Evolutionary conservation across 2,113 vertebrate genomes (phyloP).

Genomic region (Polypterus senegalus): DNA sequence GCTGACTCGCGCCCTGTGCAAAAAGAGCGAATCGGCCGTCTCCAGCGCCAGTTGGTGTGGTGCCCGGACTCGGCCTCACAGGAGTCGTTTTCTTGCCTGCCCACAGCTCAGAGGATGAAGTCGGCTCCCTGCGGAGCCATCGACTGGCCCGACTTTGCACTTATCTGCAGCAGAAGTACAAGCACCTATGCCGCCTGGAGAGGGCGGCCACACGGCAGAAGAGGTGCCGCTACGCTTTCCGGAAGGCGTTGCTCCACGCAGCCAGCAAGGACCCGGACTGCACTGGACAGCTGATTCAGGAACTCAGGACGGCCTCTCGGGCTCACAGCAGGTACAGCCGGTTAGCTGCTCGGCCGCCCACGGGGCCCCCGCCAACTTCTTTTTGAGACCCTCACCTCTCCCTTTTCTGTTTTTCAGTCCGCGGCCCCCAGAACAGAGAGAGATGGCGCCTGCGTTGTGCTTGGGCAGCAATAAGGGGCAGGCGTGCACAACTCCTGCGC

Average conservation of each 20-base stretch:
- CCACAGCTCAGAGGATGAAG: conserved; percentile 57
- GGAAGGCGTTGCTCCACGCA: conserved; percentile 87
- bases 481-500: conserved; percentile 70
- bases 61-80: background rate
- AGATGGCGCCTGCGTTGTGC: conserved; percentile 57
- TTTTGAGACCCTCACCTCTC: background rate
- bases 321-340: conserved; percentile 54
- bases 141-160: conserved; percentile 89
- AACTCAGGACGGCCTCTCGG: conserved; percentile 54
- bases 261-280: conserved; percentile 77
- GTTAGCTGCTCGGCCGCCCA: background rate
- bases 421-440: conserved; percentile 49
- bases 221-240: conserved; percentile 80
- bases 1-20: no score
- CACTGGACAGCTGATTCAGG: conserved; percentile 71
- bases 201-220: conserved; percentile 79
- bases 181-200: conserved; percentile 94
- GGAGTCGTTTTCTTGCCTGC: conserved; percentile 16
- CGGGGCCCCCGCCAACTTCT: background rate
- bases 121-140: conserved; percentile 63
- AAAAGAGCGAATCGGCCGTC: background rate
- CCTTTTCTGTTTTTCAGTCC: conserved; percentile 41
- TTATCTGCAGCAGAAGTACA: conserved; percentile 94
- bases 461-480: conserved; percentile 75
- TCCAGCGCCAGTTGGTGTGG: background rate